A percentile compares a stretch with the other conserved stretches of the same genome.
phyloP scores from a whole-genome alignment of 1,140 invertebrate species.

The Lethrus apterus region DNA sequence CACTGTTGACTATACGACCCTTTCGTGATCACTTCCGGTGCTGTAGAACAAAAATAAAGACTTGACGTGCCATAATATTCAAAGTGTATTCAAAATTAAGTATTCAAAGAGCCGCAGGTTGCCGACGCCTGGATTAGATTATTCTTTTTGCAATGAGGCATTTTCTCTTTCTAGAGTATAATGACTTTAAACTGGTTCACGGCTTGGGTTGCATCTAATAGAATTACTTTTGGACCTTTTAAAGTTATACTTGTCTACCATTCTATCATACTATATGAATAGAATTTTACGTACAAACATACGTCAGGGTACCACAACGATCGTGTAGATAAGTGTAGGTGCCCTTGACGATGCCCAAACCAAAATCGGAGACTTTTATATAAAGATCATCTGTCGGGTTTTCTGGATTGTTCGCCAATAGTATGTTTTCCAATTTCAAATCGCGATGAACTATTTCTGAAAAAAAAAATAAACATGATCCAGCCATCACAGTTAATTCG shows the following conservation, averaged over 20 bases:
- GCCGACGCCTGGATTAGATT: too few species aligned
- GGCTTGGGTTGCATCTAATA: too few species aligned
- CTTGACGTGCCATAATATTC: too few species aligned
- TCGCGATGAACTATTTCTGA: conserved; percentile 53
- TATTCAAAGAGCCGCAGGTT: too few species aligned
- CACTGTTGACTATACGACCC: conserved; percentile 52
- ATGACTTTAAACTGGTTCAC: too few species aligned
- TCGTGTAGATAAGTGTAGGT: conserved; percentile 49
- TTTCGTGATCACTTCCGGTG: conserved; percentile 51
- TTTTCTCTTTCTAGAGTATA: too few species aligned
- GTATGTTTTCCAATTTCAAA: conserved; percentile 53
- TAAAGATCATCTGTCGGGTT: conserved; percentile 42
- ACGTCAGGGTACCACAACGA: conserved; percentile 51
- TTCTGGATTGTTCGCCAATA: conserved; percentile 44
- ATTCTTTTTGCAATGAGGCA: too few species aligned
- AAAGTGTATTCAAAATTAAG: too few species aligned
- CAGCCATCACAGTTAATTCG: conserved; percentile 4
- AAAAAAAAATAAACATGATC: conserved; percentile 31
- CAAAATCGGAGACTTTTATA: conserved; percentile 54
- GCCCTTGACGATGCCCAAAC: conserved; percentile 48
- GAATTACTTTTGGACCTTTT: too few species aligned
- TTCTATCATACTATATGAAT: too few species aligned
- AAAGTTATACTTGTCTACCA: too few species aligned
- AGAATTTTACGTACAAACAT: conserved; percentile 45
- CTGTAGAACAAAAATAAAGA: conserved; percentile 35